Evolutionary conservation across 2,888 invertebrate species (phyloP).

Genomic region (Eupithecia abbreviata): DNA sequence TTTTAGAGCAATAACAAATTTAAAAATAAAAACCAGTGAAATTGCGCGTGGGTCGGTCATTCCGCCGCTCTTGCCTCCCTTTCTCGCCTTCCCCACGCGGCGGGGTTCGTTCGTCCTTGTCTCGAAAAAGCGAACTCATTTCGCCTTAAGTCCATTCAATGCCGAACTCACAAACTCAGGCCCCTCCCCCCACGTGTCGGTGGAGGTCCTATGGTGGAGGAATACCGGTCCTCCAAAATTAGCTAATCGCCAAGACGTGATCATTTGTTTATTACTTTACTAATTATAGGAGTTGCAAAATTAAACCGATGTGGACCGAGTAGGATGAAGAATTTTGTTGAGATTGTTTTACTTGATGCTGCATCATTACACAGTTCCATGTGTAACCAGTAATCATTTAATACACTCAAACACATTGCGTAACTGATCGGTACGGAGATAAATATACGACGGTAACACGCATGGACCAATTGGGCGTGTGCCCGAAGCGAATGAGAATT

Average conservation of each 20-base stretch:
- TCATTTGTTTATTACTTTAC: neutral
- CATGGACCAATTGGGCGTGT: conserved; percentile 64
- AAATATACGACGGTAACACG: conserved; percentile 26
- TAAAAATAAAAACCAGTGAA: too few species aligned
- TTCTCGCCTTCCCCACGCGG: too few species aligned
- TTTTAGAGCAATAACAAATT: too few species aligned
- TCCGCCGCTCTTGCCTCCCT: too few species aligned
- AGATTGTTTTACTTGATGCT: too few species aligned
- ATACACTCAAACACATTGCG: conserved; percentile 7
- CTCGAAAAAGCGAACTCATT: too few species aligned
- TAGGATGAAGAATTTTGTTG: neutral
- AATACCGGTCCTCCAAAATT: neutral
- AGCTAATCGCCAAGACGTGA: neutral
- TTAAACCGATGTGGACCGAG: neutral
- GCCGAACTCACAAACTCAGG: neutral
- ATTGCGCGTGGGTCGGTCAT: too few species aligned
- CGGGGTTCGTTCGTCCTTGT: too few species aligned
- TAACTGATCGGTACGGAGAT: conserved; percentile 21
- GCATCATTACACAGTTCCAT: neutral
- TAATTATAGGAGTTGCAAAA: neutral
- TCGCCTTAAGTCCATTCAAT: too few species aligned
- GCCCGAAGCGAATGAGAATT: conserved; percentile 58
- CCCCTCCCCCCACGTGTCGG: neutral
- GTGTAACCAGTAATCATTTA: neutral
- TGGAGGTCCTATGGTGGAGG: too few species aligned